Conservation (phyloP, 2,113 vertebrate genomes). For the Campylomormyrus numenius region DNA sequence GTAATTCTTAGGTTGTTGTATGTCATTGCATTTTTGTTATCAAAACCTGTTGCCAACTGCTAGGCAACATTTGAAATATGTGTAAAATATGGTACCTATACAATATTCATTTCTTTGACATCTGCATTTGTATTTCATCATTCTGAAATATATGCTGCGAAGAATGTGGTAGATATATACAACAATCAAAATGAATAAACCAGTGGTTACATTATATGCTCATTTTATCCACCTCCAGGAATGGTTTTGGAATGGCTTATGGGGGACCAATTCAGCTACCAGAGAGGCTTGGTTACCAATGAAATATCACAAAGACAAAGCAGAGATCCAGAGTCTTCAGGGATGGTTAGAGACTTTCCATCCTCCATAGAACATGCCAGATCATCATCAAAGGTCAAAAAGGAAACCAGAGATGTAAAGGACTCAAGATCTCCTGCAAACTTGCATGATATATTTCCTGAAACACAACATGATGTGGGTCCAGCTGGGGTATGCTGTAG, state of each 20-base stretch:
- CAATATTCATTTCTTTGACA: background rate
- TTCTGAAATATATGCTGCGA: background rate
- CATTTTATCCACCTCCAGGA: conserved; percentile 27
- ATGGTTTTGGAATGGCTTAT: conserved; percentile 9
- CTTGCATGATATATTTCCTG: background rate
- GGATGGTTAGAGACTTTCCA: background rate
- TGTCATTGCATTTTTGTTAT: background rate
- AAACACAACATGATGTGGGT: conserved; percentile 37
- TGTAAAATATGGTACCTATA: background rate
- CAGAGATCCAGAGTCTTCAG: background rate
- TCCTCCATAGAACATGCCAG: conserved; percentile 10
- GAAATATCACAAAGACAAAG: conserved; percentile 22
- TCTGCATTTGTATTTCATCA: background rate
- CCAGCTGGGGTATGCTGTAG: conserved; percentile 63
- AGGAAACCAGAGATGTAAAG: background rate
- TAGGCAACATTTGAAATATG: background rate
- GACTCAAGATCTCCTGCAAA: background rate
- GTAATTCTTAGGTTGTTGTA: background rate
- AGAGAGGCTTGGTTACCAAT: background rate
- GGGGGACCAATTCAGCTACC: conserved; percentile 15
- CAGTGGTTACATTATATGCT: background rate
- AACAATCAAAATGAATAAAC: background rate
- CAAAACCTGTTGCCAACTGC: background rate
- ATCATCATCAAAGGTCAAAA: conserved; percentile 3
- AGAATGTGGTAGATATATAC: background rate